Evolutionary conservation across 2,888 invertebrate genomes (phyloP), one percentile per base, ranked within the genome.

Genomic region (Xylophagus ater): DNA sequence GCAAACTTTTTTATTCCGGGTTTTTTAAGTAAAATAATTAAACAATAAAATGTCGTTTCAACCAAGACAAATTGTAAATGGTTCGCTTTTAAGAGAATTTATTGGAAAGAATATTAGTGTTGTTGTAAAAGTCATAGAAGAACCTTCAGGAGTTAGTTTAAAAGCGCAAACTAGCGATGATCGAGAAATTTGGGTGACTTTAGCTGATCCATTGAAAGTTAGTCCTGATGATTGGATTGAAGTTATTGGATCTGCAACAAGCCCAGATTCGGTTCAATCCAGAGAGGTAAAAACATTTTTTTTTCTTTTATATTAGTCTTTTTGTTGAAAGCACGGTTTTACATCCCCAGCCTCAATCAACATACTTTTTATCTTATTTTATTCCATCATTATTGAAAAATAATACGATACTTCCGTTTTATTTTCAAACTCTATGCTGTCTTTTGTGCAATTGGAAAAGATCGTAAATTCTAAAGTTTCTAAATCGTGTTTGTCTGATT

Each of bases 31-130:
- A n/a, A n/a, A n/a, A n/a, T n/a, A n/a, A n/a, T n/a, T n/a, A n/a
- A n/a, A n/a, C n/a, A n/a, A n/a, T n/a, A 67, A 44, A 40, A 58
- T 56, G 54, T 34, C 47, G 28, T 62, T 61, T 38, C 59, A 62
- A 44, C 34, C 52, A 2, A 57, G 62, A 2, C 51, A 51, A 2
- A 43, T 57, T 5, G 43, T 61, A 1, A 65, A 62, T 41, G 63
- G 58, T 4, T 49, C 49, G 7, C 53, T 60, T 52, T 41, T 64
- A 1, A 54, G 57, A 8, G 51, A 57, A 36, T 58, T 55, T 38
- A 36, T 50, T 10, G 61, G 60, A 1, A 53, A 60, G 43, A 51
- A 49, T 4, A 49, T 64, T 0, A 60, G 61, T 46, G 57, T 65
- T 4, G 55, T 60, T 47, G 53, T 60, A 5, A 50, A 56, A 6